phyloP scores from a whole-genome alignment of 1,140 invertebrate species.

The Teleogryllus occipitalis region DNA sequence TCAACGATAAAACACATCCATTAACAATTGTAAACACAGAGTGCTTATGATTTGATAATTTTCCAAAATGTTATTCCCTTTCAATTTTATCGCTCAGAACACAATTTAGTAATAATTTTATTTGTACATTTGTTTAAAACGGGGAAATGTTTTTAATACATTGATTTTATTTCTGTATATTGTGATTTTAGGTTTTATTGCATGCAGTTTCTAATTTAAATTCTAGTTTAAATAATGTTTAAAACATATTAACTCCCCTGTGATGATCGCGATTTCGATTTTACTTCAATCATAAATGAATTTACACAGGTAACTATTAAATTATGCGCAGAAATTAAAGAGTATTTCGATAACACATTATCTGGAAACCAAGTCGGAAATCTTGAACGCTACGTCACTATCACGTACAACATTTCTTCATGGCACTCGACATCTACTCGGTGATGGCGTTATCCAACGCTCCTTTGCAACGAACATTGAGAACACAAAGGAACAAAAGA shows the following conservation, averaged over 20 bases:
- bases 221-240: neutral
- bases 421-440: neutral
- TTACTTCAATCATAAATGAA: neutral
- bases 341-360: neutral
- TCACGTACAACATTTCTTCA: too few relatives aligned
- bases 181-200: neutral
- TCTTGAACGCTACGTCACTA: neutral
- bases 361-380: neutral
- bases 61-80: neutral
- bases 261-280: neutral
- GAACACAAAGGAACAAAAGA: neutral
- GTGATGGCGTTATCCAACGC: neutral
- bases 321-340: neutral
- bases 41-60: neutral
- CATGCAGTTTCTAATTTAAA: neutral
- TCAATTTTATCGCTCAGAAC: neutral
- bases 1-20: neutral
- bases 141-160: neutral
- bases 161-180: neutral
- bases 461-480: neutral
- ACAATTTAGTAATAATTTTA: conserved; percentile 3
- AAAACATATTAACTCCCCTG: neutral
- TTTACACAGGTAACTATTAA: neutral
- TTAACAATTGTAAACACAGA: neutral
- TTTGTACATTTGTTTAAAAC: neutral